A percentile compares a stretch with the other conserved stretches of the same genome.
These are phyloP conservation scores for Pseudanteris insignis DNA, from an alignment of 2,888 invertebrate species.

Conservation along the genomic window DNA sequence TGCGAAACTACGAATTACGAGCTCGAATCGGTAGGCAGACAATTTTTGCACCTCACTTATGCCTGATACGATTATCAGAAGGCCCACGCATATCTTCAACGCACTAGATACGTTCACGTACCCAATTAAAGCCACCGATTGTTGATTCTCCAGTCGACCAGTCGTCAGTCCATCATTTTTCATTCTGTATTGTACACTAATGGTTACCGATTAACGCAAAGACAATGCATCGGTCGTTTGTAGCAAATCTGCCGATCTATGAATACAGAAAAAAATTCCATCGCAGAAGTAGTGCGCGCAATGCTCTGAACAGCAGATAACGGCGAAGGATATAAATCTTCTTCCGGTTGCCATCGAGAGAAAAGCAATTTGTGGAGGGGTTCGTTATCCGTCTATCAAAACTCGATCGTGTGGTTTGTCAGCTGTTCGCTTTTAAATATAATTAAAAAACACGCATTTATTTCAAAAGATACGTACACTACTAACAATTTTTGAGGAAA, in stretches of 20 bases:
- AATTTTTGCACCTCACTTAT: slow-evolving; percentile 47
- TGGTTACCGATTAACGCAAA: too few species aligned
- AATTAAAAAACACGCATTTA: too few species aligned
- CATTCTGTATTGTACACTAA: too few species aligned
- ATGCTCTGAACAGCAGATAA: slow-evolving; percentile 57
- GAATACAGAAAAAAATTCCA: slow-evolving; percentile 44
- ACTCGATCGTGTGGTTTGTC: not conserved
- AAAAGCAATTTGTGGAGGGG: slow-evolving; percentile 66
- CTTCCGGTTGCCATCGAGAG: slow-evolving; percentile 62
- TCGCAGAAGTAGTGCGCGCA: slow-evolving; percentile 38
- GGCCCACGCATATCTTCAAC: slow-evolving; percentile 15
- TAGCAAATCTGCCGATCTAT: too few species aligned
- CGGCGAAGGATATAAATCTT: slow-evolving; percentile 64
- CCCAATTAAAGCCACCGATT: too few species aligned
- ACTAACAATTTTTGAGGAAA: not conserved
- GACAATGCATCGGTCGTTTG: too few species aligned
- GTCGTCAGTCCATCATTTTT: too few species aligned
- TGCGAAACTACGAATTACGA: slow-evolving; percentile 42
- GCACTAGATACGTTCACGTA: too few species aligned
- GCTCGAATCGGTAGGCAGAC: slow-evolving; percentile 28
- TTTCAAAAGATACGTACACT: too few species aligned
- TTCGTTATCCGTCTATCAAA: slow-evolving; percentile 65
- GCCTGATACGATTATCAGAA: not conserved
- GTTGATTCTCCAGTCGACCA: too few species aligned
- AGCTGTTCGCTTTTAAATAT: too few species aligned